phyloP scores from a whole-genome alignment of 2,888 invertebrate genomes.

The Epinotia ramella region DNA sequence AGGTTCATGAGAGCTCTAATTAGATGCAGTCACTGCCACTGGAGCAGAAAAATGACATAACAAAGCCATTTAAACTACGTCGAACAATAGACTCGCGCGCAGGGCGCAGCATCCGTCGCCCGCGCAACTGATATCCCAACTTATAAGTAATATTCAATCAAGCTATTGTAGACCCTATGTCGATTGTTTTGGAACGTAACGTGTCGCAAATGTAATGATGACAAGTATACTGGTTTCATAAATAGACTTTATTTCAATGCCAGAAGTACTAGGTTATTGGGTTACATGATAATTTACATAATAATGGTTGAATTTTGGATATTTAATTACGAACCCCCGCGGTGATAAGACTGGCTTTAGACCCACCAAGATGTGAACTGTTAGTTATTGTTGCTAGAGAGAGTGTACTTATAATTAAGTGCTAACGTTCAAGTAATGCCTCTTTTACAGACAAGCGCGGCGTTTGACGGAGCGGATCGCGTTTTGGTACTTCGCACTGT shows the following conservation, averaged over 20 bases:
- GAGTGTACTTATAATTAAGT: neutral
- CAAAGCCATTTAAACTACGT: constrained; percentile 31
- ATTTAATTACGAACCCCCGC: constrained; percentile 34
- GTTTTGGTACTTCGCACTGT: too few species aligned
- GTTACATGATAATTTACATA: constrained; percentile 17
- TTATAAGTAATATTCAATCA: neutral
- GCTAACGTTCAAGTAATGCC: neutral
- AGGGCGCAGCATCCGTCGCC: constrained; percentile 61
- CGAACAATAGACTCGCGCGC: constrained; percentile 58
- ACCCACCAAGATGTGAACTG: constrained; percentile 17
- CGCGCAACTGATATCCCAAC: constrained; percentile 22
- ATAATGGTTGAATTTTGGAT: constrained; percentile 27
- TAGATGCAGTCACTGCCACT: constrained; percentile 33
- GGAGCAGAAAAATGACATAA: constrained; percentile 45
- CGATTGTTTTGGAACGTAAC: neutral
- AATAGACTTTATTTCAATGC: neutral
- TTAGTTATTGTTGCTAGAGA: constrained; percentile 2
- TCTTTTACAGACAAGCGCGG: too few species aligned
- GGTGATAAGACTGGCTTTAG: constrained; percentile 16
- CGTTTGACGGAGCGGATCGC: too few species aligned
- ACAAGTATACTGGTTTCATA: neutral
- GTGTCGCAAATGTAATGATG: neutral
- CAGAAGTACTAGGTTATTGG: neutral
- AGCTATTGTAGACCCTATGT: neutral
- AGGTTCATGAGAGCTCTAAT: constrained; percentile 21